phyloP scores from a whole-genome alignment of 2,797 vertebrate genomes.

The Momotus momota region DNA sequence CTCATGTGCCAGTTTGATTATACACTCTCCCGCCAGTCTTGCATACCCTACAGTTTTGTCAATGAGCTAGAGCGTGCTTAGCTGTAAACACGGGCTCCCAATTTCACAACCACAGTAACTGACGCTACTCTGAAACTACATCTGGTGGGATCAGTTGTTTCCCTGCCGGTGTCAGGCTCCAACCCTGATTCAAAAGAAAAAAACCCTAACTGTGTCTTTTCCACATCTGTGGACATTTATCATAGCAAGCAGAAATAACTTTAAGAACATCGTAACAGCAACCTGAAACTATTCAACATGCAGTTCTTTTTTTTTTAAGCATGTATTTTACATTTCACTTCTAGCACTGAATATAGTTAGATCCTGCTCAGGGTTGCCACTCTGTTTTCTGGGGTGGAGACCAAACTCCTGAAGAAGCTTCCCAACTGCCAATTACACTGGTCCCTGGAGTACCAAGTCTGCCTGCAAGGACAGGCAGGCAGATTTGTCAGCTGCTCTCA shows the following conservation, averaged over 20 bases:
- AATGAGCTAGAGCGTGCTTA: not conserved
- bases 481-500: not conserved
- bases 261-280: not conserved
- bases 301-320: not conserved
- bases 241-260: not conserved
- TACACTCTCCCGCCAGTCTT: not conserved
- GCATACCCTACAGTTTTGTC: not conserved
- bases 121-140: not conserved
- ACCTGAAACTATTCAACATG: not conserved
- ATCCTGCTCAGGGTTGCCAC: not conserved
- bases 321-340: not conserved
- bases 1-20: not conserved
- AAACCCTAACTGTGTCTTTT: not conserved
- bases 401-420: conserved; percentile 47
- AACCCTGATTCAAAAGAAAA: not conserved
- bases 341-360: not conserved
- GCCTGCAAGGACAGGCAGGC: not conserved
- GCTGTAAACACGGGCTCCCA: not conserved
- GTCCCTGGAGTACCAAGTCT: conserved; percentile 5
- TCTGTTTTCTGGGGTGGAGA: conserved; percentile 27
- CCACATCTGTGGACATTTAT: not conserved
- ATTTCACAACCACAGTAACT: not conserved
- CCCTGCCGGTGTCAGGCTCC: not conserved
- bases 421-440: conserved; percentile 45
- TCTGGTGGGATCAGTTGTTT: not conserved